Evolutionary conservation across 2,797 vertebrate genomes (phyloP), one percentile per base, ranked within the genome.

Genomic region (Amniataba percoides): DNA sequence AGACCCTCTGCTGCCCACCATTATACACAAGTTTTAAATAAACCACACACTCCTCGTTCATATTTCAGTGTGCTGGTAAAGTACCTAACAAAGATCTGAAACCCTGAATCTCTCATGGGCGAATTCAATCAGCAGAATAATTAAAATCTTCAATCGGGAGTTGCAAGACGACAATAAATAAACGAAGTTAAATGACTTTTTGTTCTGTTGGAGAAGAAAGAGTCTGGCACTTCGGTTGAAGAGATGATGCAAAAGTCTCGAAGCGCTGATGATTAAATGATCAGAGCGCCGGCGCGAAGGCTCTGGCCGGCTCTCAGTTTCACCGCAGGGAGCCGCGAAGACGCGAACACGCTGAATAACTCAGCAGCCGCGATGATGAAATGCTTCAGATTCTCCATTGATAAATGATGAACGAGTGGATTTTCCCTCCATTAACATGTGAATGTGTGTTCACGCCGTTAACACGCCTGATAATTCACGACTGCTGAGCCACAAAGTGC

Each of bases 351-450:
- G 3, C 31, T 27, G 60, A 67, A 60, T 52, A 45, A 16, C 12
- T 70, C 51, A n/a, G 43, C 1, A 7, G 59, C 40, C 19, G 0
- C 27, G 14, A 10, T 48, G 42, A 76, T 78, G 61, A 76, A 81
- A 77, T 7, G 2, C 5, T 18, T 42, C 2, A 25, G 18, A 23
- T 73, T 60, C 4, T 10, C 59, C 67, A 19, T 27, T 43, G 57
- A 55, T 65, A 43, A 66, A 49, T 52, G 60, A 36, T 72, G 53
- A 56, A 46, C 65, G 52, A 73, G 48, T n/a, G 64, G 39, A 43
- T 39, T 75, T 48, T 40, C 39, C 62, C n/a, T 11, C 18, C 49
- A 5, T 52, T 36, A 27, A 21, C 70, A 42, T 14, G n/a, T 5
- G 9, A 43, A 9, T 5, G 58, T 42, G 7, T 4, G 23, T 7